Percentiles rank a stretch among this genome's conserved stretches.
Evolutionary conservation across 2,797 vertebrate genomes (phyloP).

Genomic region (Alectoris magna): DNA sequence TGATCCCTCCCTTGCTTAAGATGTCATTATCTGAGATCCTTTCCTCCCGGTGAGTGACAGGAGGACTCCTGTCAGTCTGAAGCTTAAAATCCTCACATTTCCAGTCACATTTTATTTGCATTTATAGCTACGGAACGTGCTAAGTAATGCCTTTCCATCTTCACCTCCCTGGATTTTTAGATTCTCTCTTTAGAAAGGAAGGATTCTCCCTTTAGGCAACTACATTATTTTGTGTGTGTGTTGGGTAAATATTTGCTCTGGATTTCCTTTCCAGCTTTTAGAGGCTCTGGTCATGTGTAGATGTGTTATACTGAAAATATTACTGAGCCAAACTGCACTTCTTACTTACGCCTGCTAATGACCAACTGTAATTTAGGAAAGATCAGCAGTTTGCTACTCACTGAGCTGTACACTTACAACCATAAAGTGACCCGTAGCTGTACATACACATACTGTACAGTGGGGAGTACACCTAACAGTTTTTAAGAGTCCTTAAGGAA

Average conservation of each 20-base stretch:
- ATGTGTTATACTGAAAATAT: not conserved
- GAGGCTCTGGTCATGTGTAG: not conserved
- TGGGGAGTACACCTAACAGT: not conserved
- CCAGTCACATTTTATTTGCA: not conserved
- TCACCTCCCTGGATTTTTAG: not conserved
- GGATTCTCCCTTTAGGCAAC: not conserved
- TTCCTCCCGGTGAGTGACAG: fast-evolving
- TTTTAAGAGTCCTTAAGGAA: not conserved
- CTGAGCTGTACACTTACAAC: not conserved
- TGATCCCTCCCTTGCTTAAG: conserved; percentile 9
- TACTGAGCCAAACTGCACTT: not conserved
- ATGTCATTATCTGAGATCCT: not conserved
- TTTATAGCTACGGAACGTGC: not conserved
- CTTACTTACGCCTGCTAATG: not conserved
- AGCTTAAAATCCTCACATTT: not conserved
- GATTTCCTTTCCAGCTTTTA: not conserved
- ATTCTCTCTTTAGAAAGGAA: not conserved
- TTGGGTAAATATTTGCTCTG: not conserved
- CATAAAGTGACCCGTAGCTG: not conserved
- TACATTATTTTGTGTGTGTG: not conserved
- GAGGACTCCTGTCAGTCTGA: not conserved
- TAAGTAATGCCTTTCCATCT: not conserved
- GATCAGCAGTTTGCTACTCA: not conserved
- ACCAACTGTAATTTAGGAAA: not conserved
- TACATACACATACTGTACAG: fast-evolving